Percentiles rank a stretch among this genome's conserved stretches.
Conservation (phyloP, 2,797 vertebrate genomes). For the Onychomys leucogaster region DNA sequence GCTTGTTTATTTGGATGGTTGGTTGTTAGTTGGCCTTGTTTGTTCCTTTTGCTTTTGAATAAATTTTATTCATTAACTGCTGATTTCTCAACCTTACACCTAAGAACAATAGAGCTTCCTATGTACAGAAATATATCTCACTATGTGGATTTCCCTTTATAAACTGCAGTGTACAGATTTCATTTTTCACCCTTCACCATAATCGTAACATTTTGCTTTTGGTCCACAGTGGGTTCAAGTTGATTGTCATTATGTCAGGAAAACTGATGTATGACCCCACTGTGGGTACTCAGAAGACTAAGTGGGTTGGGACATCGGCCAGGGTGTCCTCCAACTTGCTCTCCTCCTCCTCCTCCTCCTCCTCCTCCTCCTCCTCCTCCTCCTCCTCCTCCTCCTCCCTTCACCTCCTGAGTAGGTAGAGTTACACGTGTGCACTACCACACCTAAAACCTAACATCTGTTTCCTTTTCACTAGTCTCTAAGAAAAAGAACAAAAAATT, state of each 20-base stretch:
- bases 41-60: conserved; percentile 39
- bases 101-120: conserved; percentile 14
- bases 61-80: conserved; percentile 48
- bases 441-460: not conserved
- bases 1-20: not conserved
- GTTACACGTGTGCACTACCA: no score
- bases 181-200: conserved; percentile 21
- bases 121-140: not conserved
- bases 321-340: not conserved
- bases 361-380: not conserved
- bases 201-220: not conserved
- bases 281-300: not conserved
- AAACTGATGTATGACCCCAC: not conserved
- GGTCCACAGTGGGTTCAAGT: not conserved
- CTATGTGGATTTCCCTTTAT: conserved; percentile 10
- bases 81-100: not conserved
- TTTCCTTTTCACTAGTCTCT: not conserved
- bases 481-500: conserved; percentile 42
- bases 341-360: not conserved
- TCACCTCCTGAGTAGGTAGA: not conserved
- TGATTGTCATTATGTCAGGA: conserved; percentile 32
- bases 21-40: not conserved
- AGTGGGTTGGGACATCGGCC: not conserved
- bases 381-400: not conserved
- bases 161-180: not conserved